Percentiles rank a stretch among this genome's conserved stretches.
These are phyloP conservation scores for Torymus tubicola DNA, from an alignment of 2,888 invertebrate species.

Conservation along the genomic window DNA sequence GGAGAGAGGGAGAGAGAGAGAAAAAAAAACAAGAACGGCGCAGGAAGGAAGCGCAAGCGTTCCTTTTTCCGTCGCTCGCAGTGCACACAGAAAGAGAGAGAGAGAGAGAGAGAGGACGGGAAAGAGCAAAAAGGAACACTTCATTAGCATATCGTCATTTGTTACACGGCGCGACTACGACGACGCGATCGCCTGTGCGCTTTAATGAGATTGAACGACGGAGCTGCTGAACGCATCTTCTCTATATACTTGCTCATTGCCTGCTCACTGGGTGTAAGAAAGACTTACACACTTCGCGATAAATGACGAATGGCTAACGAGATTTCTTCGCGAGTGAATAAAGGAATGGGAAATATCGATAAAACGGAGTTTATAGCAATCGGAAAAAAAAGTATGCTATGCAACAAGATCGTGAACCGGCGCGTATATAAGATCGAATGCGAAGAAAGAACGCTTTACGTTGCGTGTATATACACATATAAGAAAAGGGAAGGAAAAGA, in stretches of 20 bases:
- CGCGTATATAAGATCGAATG: not conserved
- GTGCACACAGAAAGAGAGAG: not conserved
- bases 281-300: too few relatives aligned
- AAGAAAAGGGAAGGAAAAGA: conserved; percentile 5
- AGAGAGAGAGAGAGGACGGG: not conserved
- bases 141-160: conserved; percentile 50
- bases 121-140: conserved; percentile 12
- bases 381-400: not conserved
- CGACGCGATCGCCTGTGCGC: conserved; percentile 36
- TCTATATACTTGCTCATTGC: not conserved
- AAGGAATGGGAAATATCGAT: not conserved
- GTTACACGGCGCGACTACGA: conserved; percentile 43
- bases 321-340: not conserved
- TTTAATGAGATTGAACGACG: conserved; percentile 8
- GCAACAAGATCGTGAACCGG: not conserved
- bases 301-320: too few relatives aligned
- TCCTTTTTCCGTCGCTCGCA: conserved; percentile 13
- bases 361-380: not conserved
- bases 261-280: too few relatives aligned
- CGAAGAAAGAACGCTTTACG: not conserved
- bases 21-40: conserved; percentile 1
- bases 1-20: not conserved
- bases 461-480: not conserved
- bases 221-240: not conserved
- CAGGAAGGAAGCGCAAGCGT: conserved; percentile 1